Base-by-base conservation (phyloP, 2,888 invertebrate species). In the Ditula angustiorana region DNA sequence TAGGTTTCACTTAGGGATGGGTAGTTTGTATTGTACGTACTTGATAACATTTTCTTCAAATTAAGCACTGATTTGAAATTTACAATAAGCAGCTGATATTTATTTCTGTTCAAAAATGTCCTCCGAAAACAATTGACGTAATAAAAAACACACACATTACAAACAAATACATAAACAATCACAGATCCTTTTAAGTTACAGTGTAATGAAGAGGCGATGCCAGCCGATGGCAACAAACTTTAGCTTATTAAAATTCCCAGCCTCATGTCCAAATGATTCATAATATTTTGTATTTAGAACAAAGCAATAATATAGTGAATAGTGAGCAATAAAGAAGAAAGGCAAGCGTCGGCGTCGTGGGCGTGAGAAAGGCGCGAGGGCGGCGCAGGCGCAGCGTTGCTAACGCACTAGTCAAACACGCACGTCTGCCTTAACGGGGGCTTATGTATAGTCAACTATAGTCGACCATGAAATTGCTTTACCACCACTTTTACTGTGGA, bases 371-470 rank as follows among this genome's bases (percentile, higher is more conserved):
- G 41, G 80, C 71, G 77, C 77, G 84, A 80, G 80, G 83, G 83
- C 83, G 84, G 81, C 74, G 81, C 73, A 74, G 66, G 74, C 72
- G 75, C 74, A 41, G 76, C 76, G 76, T 76, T 67, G 86, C 85
- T 91, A 91, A 91, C 85, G 80, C 75, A 74, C 75, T 74, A 75
- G 73, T 76, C 87, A 91, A 89, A 91, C 88, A 91, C 80, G 81
- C 80, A 79, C 74, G 75, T 68, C 70, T 69, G 71, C 71, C 62
- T 4, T 41, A 19, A 16, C 23, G 53, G 33, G 35, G 52, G 52
- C 35, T 26, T 46, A n/a, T 35, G 35, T 23, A 35, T 33, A 21
- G 7, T 11, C n/a, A 5, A 21, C 21, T 33, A 23, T 23, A 46
- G 19, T 3, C 19, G 8, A 41, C 41, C 41, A 41, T 5, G 10